Conservation (phyloP, 2,113 vertebrate species). For the Indicator indicator region DNA sequence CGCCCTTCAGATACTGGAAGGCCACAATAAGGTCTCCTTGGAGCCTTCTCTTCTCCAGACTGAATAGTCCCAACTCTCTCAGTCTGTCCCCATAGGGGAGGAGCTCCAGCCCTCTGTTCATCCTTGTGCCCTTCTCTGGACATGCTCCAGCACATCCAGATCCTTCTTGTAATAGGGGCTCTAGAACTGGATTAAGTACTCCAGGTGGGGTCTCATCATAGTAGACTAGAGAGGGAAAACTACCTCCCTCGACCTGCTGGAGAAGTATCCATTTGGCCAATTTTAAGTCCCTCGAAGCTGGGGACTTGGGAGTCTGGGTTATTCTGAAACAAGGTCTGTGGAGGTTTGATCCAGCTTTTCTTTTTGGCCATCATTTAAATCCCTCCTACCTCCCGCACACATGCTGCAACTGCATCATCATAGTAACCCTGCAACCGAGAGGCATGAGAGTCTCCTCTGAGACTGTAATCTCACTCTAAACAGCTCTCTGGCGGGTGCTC, state of each 20-base stretch:
- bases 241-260: not conserved
- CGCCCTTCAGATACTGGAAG: too few relatives aligned
- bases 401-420: slow-evolving; percentile 40
- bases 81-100: too few relatives aligned
- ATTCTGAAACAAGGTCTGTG: slow-evolving; percentile 21
- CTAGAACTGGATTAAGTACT: too few relatives aligned
- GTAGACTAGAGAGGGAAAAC: too few relatives aligned
- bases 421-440: slow-evolving; percentile 68
- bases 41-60: too few relatives aligned
- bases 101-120: too few relatives aligned
- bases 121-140: too few relatives aligned
- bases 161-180: too few relatives aligned
- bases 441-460: slow-evolving; percentile 67
- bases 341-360: slow-evolving; percentile 58
- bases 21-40: too few relatives aligned
- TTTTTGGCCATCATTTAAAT: slow-evolving; percentile 47
- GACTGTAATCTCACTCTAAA: slow-evolving; percentile 71
- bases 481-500: slow-evolving; percentile 62
- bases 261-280: not conserved
- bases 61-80: too few relatives aligned
- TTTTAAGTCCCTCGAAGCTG: not conserved
- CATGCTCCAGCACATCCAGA: too few relatives aligned
- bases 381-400: not conserved
- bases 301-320: slow-evolving; percentile 29
- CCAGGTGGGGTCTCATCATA: too few relatives aligned